phyloP scores from a whole-genome alignment of 2,113 vertebrate genomes.

The Phrynosoma platyrhinos region DNA sequence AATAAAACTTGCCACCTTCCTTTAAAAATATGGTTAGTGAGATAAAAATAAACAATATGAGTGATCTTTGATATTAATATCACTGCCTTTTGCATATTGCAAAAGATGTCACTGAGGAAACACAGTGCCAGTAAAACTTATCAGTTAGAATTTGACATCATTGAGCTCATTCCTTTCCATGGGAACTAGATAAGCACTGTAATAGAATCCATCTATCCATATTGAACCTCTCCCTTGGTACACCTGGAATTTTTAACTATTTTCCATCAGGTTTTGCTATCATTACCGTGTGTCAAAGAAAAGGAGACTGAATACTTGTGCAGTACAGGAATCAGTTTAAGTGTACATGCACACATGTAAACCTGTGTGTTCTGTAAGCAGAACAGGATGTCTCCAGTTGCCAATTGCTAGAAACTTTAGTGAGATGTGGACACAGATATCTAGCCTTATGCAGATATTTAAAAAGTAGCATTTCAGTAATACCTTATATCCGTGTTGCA shows the following conservation, averaged over 20 bases:
- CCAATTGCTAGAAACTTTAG: too few species aligned
- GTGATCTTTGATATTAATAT: not conserved
- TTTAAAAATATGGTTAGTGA: not conserved
- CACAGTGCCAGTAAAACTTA: not conserved
- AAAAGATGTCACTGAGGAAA: not conserved
- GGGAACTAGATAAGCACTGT: not conserved
- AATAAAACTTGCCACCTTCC: not conserved
- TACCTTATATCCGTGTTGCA: not conserved
- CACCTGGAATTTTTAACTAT: not conserved
- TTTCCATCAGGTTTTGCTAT: not conserved
- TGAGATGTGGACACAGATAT: too few species aligned
- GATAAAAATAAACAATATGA: not conserved
- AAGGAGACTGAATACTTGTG: too few species aligned
- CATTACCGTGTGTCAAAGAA: too few species aligned
- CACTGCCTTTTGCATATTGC: not conserved
- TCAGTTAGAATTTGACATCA: not conserved
- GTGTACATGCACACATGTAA: too few species aligned
- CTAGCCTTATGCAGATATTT: too few species aligned
- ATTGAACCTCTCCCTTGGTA: not conserved
- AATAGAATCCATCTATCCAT: not conserved
- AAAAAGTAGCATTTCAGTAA: too few species aligned
- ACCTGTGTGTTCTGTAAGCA: too few species aligned
- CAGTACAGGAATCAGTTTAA: too few species aligned
- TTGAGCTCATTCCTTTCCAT: not conserved
- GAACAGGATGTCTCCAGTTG: too few species aligned